Base-by-base conservation (phyloP, 2,113 vertebrate species). In the Bujurquina vittata region DNA sequence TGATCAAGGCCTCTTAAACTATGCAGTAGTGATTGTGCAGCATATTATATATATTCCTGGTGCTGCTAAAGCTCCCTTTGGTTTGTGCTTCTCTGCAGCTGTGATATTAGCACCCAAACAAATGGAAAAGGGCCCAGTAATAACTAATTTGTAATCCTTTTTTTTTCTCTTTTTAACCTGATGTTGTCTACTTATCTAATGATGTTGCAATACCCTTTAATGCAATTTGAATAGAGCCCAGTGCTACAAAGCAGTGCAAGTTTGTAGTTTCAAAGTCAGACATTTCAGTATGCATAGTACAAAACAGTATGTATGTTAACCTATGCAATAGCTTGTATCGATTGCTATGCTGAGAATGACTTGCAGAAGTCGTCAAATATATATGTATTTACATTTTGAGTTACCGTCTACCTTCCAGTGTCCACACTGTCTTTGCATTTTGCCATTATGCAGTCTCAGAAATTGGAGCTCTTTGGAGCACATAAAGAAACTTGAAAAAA, bases 31-130 rank as follows among this genome's bases (percentile, higher is more conserved):
- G 94, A 95, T 94, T 95, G 94, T 96, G 95, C 95, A 94, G 96
- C 94, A 94, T 93, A 87, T 90, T 65, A 80, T 73, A 88, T 89
- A 88, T 88, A 93, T 81, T 93, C 93, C 91, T 93, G 88, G 87
- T 91, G 91, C 94, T 95, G 93, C 93, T 90, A 86, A 93, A 94
- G 91, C 93, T 94, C 92, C 91, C 94, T 95, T 96, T 96, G 94
- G 95, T 95, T 96, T 96, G 95, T 95, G 95, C 95, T 96, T 95
- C 79, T 95, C 85, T 94, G 95, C 94, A 95, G 94, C 94, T 49
- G 86, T 93, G 91, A 91, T 90, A 87, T 89, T 94, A 95, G 94
- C 95, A 96, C 95, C 95, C 89, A 93, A 87, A 94, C 91, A 88
- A 86, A 87, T 84, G 87, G 85, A 94, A 90, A 92, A 85, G 90